Evolutionary conservation across 2,888 invertebrate genomes (phyloP).

Genomic region (Drepanosiphum platanoidis): DNA sequence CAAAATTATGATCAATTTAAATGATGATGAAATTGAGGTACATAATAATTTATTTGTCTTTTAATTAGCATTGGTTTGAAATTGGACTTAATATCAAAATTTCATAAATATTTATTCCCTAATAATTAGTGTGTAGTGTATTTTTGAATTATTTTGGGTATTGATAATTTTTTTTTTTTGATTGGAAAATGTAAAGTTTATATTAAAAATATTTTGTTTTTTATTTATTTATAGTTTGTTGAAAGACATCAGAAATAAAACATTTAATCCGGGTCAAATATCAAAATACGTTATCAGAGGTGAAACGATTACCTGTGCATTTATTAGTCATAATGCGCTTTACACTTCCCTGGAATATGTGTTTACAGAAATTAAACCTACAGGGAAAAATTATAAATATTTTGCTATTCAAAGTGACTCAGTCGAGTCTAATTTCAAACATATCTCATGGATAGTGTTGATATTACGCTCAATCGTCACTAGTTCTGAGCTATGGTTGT

Average conservation of each 20-base stretch:
- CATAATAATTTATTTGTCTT: no score
- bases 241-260: background rate
- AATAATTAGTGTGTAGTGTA: no score
- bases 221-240: constrained; percentile 23
- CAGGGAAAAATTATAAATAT: background rate
- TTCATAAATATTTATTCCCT: no score
- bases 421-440: background rate
- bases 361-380: background rate
- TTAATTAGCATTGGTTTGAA: no score
- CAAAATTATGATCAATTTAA: no score
- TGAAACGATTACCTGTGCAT: constrained; percentile 24
- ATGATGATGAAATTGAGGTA: no score
- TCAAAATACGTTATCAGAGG: background rate
- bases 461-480: constrained; percentile 15
- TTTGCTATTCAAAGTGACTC: constrained; percentile 19
- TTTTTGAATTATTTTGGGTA: no score
- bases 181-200: no score
- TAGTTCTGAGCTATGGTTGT: constrained; percentile 34
- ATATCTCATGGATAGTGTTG: constrained; percentile 9
- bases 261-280: background rate
- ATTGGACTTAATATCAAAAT: no score
- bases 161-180: no score
- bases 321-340: background rate
- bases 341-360: constrained; percentile 11
- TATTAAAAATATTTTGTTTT: background rate